Evolutionary conservation across 2,888 invertebrate genomes (phyloP), one percentile per base, ranked within the genome.

Genomic region (Lysandra coridon): DNA sequence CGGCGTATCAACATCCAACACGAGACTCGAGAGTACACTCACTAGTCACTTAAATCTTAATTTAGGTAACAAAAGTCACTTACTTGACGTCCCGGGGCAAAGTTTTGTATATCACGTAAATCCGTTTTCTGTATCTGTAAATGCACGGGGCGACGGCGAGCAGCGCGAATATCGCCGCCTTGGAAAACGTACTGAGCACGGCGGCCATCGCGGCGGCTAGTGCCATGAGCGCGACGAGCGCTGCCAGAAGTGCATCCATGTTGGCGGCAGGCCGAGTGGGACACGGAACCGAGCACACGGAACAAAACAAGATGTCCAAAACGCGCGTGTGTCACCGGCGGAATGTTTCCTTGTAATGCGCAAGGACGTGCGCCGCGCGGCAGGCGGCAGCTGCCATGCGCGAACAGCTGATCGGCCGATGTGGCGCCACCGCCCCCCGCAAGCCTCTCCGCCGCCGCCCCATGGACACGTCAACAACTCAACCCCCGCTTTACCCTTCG

Each of bases 141-240:
- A 95, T 88, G 85, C 95, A 93, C 83, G 95, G 93, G 83, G 94
- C 93, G 86, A 95, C 90, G 81, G 94, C 93, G 83, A 95, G 94
- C 69, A 95, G 87, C 80, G 97, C 95, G 81, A 97, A 97, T 89
- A 97, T 97, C 83, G 97, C 97, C 88, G 96, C 96, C 91, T 97
- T 96, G 74, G 97, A 92, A 81, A 96, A 92, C 82, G 96, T 95
- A 87, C 95, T 95, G 84, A 96, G 95, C 85, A 95, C 90, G 86
- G 93, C 95, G 88, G 95, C 95, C 94, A 95, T 95, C 87, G 93
- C 92, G 86, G 93, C 94, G 83, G 94, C 94, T 87, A 93, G 88
- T 89, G 92, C 95, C 95, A 95, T 94, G 82, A 95, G 89, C 84
- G 92, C 93, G 83, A 93, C 95, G 87, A 95, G 90, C 86, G 93